Evolutionary conservation across 1,140 invertebrate species (phyloP), one percentile per base, ranked within the genome.

Genomic region (Macrocentrus cingulum): DNA sequence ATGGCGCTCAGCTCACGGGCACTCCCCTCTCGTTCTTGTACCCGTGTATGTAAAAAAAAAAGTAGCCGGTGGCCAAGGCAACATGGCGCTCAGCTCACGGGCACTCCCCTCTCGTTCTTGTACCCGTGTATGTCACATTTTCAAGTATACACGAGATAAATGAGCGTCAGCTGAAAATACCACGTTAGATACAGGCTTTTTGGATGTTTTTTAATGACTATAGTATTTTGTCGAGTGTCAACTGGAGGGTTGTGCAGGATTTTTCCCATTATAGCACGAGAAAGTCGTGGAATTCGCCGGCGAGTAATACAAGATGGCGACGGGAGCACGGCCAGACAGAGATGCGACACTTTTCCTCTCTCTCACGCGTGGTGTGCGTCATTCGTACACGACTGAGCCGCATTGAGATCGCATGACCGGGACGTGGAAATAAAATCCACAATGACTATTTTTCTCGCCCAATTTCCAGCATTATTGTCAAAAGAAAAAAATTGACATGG

Each of bases 11-110:
- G n/a, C n/a, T n/a, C n/a, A 39, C 46, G 54, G 61, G 53, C 61
- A 59, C 61, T 62, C 61, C 61, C 46, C 56, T 58, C 37, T 51
- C 36, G 46, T 50, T 22, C 50, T 22, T 41, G n/a, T n/a, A n/a
- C n/a, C n/a, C n/a, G 34, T 51, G 20, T 50, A 58, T 48, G 48
- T n/a, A n/a, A n/a, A n/a, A n/a, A n/a, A n/a, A n/a, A n/a, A n/a
- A n/a, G 37, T 59, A 59, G 56, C 60, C 60, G 60, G 60, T 37
- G 37, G 39, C 18, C 34, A 51, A 54, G 45, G 50, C 65, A 75
- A 75, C 59, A 76, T 76, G 74, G 74, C 74, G 69, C 58, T 32
- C 45, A n/a, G n/a, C n/a, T n/a, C n/a, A 39, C 46, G 54, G 61
- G 53, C 61, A 59, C 61, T 62, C 61, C 61, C 46, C 56, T 58